Evolutionary conservation across 1,140 invertebrate genomes (phyloP), one percentile per base, ranked within the genome.

Genomic region (Chlorops oryzae): DNA sequence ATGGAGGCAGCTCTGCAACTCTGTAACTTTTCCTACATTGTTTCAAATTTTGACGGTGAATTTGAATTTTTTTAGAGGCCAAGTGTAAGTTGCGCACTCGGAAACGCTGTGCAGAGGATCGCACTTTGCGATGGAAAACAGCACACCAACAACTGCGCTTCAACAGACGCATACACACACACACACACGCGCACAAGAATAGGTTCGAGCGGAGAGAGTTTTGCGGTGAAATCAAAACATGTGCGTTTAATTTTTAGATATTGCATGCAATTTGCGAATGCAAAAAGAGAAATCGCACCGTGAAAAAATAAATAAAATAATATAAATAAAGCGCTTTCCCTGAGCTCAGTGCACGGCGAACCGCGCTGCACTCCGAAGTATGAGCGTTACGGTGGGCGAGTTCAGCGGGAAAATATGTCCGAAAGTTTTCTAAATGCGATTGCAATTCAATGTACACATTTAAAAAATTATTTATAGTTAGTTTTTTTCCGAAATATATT

Each of bases 21-120:
- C n/a, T n/a, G n/a, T n/a, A n/a, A n/a, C n/a, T n/a, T n/a, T n/a
- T n/a, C n/a, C n/a, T n/a, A n/a, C n/a, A n/a, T n/a, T n/a, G n/a
- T n/a, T n/a, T n/a, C n/a, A n/a, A n/a, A n/a, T n/a, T n/a, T n/a
- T n/a, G n/a, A n/a, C n/a, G n/a, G n/a, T n/a, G n/a, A n/a, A n/a
- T n/a, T 43, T 38, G 27, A 9, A 12, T 23, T 37, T 42, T 50
- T 49, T 50, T 50, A 50, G 37, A 50, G 48, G 48, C 48, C 48
- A 50, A 50, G 48, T 50, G 48, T 50, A 50, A 50, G 39, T 41
- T 22, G 9, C 17, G 39, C 22, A 39, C 38, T 21, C 22, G 25
- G 25, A 41, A 41, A 23, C 25, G 39, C 39, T 23, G 20, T 23
- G 39, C 20, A 22, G n/a, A 3, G 28, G 20, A 45, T 44, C n/a